Base-by-base conservation (phyloP, 2,113 vertebrate genomes). In the Piaya cayana region DNA sequence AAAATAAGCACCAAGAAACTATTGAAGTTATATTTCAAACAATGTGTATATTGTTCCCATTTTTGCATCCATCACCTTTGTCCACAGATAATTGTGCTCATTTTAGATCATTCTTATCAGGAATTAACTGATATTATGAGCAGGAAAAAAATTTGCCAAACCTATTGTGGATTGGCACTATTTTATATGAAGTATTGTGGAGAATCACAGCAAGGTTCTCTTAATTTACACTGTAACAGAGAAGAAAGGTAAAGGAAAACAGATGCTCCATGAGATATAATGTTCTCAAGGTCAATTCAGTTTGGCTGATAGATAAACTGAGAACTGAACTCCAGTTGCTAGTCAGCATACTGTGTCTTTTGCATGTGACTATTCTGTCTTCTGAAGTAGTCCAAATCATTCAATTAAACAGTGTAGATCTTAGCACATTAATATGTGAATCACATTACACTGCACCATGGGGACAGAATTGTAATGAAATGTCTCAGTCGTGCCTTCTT, bases 1-100 rank as follows among this genome's bases (percentile, higher is more conserved):
- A 59, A 55, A 68, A 56, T 56, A 45, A 52, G 8, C 14, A 56
- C 19, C 8, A 58, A 82, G 26, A 74, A 82, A 43, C 0, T 5
- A 37, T 32, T 50, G 22, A 47, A 72, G 22, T 79, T 62, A 17
- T 42, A 47, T 32, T 52, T 86, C 49, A 64, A 92, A 34, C 13
- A 14, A 3, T 23, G 36, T 42, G 9, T 3, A 45, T 45, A 64
- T 3, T 34, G 4, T 37, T 86, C 5, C 9, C 0, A 0, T n/a
- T 55, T 37, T 71, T 81, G 13, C 36, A 4, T 52, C 13, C 15
- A 87, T 68, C 13, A 32, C 36, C 8, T 90, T 71, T 63, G 5
- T 36, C 19, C 52, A 43, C 15, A 67, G 5, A 43, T 3, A 58
- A 2, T 30, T 72, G 11, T n/a, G 26, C 6, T 71, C 20, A 29